These are phyloP conservation scores for Nothoprocta pentlandii DNA, from an alignment of 2,113 vertebrate species.

Conservation along the genomic window DNA sequence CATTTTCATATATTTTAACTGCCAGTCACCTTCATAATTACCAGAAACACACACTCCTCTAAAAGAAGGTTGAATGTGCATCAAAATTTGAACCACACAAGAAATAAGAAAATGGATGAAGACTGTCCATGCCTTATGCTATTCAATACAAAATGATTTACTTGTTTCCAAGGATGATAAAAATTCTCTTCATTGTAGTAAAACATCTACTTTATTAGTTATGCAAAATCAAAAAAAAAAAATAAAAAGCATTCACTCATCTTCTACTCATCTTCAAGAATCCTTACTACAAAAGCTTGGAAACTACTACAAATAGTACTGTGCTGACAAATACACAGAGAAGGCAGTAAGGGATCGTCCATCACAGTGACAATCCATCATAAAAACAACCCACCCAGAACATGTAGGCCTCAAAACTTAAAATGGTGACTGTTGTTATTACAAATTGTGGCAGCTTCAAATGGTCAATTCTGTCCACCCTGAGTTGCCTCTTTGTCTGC, in stretches of 20 bases:
- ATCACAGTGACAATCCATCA: conserved; percentile 54
- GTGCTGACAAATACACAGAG: conserved; percentile 9
- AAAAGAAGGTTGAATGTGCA: not conserved
- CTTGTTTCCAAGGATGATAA: not conserved
- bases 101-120: not conserved
- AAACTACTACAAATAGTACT: not conserved
- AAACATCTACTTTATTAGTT: not conserved
- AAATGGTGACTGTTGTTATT: not conserved
- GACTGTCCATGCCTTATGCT: not conserved
- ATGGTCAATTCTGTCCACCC: not conserved
- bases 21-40: not conserved
- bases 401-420: conserved; percentile 15
- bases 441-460: not conserved
- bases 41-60: not conserved
- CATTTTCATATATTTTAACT: not conserved
- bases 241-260: too few species aligned
- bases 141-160: not conserved
- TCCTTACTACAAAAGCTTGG: not conserved
- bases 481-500: not conserved
- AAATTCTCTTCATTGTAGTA: not conserved
- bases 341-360: not conserved
- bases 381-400: conserved; percentile 59
- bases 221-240: not conserved
- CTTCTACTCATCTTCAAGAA: not conserved
- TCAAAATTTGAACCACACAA: not conserved